Evolutionary conservation across 2,888 invertebrate species (phyloP).

Genomic region (Pollenia griseotomentosa): DNA sequence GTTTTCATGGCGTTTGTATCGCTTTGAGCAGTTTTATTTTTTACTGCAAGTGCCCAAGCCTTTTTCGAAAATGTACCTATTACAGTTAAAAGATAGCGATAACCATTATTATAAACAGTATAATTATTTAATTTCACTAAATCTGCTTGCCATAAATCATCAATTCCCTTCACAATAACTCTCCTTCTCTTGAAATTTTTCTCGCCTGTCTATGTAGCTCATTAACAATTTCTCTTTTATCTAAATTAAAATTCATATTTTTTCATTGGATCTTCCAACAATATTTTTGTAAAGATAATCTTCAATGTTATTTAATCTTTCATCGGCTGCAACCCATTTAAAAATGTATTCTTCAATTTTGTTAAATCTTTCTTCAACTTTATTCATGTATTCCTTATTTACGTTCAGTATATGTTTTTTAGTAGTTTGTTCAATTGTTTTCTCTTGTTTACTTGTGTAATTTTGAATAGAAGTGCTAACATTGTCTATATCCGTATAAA

Average conservation of each 20-base stretch:
- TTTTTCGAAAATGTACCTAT: constrained; percentile 48
- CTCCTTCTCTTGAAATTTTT: constrained; percentile 63
- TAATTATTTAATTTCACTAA: constrained; percentile 73
- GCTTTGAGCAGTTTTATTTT: constrained; percentile 40
- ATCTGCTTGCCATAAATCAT: constrained; percentile 72
- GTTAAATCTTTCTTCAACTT: neutral
- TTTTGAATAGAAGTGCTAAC: neutral
- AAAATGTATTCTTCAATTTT: constrained; percentile 4
- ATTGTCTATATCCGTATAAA: constrained; percentile 1
- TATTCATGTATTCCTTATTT: neutral
- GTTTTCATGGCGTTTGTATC: constrained; percentile 55
- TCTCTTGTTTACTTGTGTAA: too few relatives aligned
- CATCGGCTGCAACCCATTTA: neutral
- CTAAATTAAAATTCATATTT: neutral
- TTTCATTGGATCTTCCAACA: neutral
- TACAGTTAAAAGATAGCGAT: constrained; percentile 28
- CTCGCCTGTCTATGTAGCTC: constrained; percentile 64
- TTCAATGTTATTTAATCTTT: constrained; percentile 7
- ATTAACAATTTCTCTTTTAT: constrained; percentile 53
- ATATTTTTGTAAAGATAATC: neutral
- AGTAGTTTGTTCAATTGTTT: neutral
- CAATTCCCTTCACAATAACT: constrained; percentile 59
- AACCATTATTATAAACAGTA: constrained; percentile 29
- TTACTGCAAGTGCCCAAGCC: constrained; percentile 54
- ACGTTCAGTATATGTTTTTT: constrained; percentile 4